These are phyloP conservation scores for Drosophila testacea DNA, from an alignment of 2,888 invertebrate species.

Conservation along the genomic window DNA sequence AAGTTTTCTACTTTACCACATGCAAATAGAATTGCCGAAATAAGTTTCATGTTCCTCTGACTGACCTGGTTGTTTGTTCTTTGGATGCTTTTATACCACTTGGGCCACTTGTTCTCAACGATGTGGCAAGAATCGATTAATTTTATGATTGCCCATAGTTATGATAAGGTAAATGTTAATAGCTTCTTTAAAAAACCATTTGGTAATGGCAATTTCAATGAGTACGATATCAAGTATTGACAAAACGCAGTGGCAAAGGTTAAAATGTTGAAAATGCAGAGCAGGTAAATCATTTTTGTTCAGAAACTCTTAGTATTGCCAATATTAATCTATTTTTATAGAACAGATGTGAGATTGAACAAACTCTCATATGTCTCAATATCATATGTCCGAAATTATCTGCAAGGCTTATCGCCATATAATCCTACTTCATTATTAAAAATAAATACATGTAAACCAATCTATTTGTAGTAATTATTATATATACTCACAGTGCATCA, in stretches of 20 bases:
- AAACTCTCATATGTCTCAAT: too few species aligned
- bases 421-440: too few species aligned
- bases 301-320: background rate
- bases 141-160: slow-evolving; percentile 20
- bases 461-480: too few species aligned
- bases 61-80: background rate
- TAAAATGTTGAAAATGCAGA: background rate
- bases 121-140: slow-evolving; percentile 58
- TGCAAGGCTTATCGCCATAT: too few species aligned
- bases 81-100: slow-evolving; percentile 53
- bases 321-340: too few species aligned
- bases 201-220: slow-evolving; percentile 3
- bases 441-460: too few species aligned
- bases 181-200: slow-evolving; percentile 4
- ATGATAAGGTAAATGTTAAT: slow-evolving; percentile 35
- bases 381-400: too few species aligned
- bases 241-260: background rate
- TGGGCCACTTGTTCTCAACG: slow-evolving; percentile 1
- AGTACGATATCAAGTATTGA: slow-evolving; percentile 2
- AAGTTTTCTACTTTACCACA: slow-evolving; percentile 55
- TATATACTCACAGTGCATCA: too few species aligned
- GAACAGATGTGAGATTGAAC: too few species aligned
- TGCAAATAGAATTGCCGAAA: slow-evolving; percentile 52
- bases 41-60: slow-evolving; percentile 57
- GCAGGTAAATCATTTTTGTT: background rate